Percentiles rank a stretch among this genome's conserved stretches.
phyloP scores from a whole-genome alignment of 2,113 vertebrate genomes.

The Coptodon rendalli region DNA sequence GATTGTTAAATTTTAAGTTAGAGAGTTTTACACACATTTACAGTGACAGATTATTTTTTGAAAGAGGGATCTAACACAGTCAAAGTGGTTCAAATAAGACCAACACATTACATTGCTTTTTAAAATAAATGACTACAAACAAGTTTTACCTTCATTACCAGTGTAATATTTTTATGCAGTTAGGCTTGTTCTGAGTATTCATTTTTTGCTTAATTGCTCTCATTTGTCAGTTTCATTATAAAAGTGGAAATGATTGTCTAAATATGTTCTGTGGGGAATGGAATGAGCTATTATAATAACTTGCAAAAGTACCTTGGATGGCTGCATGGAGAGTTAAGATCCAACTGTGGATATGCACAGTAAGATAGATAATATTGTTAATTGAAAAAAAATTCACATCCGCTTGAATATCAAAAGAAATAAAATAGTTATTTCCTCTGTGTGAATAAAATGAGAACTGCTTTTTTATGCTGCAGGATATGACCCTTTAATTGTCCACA shows the following conservation, averaged over 20 bases:
- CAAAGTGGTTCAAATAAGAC: neutral
- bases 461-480: neutral
- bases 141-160: neutral
- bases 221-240: neutral
- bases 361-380: neutral
- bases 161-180: neutral
- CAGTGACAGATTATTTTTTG: neutral
- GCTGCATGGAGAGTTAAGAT: neutral
- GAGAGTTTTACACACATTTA: neutral
- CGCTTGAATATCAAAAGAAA: neutral
- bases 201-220: neutral
- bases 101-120: neutral
- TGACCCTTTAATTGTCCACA: neutral
- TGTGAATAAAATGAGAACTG: neutral
- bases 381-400: neutral
- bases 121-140: neutral
- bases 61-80: neutral
- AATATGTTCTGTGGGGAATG: neutral
- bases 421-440: neutral
- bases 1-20: neutral
- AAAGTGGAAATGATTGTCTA: neutral
- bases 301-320: neutral
- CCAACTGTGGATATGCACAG: neutral
- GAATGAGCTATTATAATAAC: neutral
- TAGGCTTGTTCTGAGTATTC: neutral